Base-by-base conservation (phyloP, 1,140 invertebrate genomes). In the Mylabris phalerata region DNA sequence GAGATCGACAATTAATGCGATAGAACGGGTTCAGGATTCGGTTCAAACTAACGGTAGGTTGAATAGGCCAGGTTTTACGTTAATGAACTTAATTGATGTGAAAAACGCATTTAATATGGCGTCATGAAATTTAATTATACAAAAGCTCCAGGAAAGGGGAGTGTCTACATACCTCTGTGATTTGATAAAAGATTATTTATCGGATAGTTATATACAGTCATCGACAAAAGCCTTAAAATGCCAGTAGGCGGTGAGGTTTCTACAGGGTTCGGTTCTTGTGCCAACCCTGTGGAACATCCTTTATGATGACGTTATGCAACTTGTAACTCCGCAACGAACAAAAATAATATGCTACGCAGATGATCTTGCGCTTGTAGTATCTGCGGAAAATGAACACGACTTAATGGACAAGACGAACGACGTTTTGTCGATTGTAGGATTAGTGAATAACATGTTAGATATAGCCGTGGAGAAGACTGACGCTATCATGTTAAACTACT, bases 191-290 rank as follows among this genome's bases (percentile, higher is more conserved):
- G 10, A 10, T 2, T 60, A 56, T 47, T 9, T 61, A 4, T 9
- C n/a, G 0, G 32, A 56, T 19, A 7, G 59, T 26, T n/a, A 11
- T 3, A 46, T 50, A n/a, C n/a, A 3, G 42, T 42, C 7, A n/a
- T 41, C 27, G 7, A 32, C 9, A 25, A 26, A 13, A 7, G 11
- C 2, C 3, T 0, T 0, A 13, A 54, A 41, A 71, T 70, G 49
- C 0, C 13, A 0, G 51, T 67, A 0, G 70, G 65, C 0, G 71
- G 67, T 61, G 74, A 75, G 0, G 76, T n/a, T 75, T 42, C 75
- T 75, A 1, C 74, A 77, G 51, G 76, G 75, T 0, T 77, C 74
- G 0, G 68, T 77, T 0, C 52, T 75, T 0, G 75, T 74, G 0
- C 72, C 75, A 0, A 56, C 64, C 0, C 44, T 73, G 0, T 77